phyloP scores from a whole-genome alignment of 2,888 invertebrate species.

The Prosapia bicincta region DNA sequence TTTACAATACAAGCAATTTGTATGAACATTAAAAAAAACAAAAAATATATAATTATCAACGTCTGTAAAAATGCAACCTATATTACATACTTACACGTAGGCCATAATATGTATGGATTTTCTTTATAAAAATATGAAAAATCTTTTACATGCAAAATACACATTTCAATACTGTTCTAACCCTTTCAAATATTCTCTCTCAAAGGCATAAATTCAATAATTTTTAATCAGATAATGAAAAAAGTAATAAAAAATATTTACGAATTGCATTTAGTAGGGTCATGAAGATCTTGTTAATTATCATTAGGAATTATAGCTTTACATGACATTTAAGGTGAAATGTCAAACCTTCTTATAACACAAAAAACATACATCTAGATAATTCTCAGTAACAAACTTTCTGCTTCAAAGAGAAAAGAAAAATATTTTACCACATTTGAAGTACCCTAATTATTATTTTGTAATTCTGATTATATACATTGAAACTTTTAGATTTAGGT shows the following conservation, averaged over 20 bases:
- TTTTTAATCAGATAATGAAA: not conserved
- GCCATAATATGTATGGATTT: conserved; percentile 3
- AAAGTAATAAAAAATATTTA: not conserved
- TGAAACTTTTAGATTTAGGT: no score
- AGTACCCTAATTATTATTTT: no score
- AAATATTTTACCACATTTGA: no score
- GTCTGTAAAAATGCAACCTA: not conserved
- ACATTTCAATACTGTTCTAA: conserved; percentile 9
- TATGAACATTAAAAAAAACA: not conserved
- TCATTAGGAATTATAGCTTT: no score
- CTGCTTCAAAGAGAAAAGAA: no score
- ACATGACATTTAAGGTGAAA: no score
- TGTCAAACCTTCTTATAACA: no score
- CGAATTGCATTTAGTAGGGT: no score
- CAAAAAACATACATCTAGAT: no score
- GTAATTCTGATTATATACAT: no score
- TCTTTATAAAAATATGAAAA: conserved; percentile 28
- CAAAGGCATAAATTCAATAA: not conserved
- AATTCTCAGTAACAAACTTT: no score
- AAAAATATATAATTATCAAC: not conserved
- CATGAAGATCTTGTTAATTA: no score
- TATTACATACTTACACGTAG: not conserved
- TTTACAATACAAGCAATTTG: not conserved
- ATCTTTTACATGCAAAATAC: conserved; percentile 18
- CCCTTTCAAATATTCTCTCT: not conserved